Evolutionary conservation across 2,888 invertebrate genomes (phyloP).

Genomic region (Caenorhabditis becei): DNA sequence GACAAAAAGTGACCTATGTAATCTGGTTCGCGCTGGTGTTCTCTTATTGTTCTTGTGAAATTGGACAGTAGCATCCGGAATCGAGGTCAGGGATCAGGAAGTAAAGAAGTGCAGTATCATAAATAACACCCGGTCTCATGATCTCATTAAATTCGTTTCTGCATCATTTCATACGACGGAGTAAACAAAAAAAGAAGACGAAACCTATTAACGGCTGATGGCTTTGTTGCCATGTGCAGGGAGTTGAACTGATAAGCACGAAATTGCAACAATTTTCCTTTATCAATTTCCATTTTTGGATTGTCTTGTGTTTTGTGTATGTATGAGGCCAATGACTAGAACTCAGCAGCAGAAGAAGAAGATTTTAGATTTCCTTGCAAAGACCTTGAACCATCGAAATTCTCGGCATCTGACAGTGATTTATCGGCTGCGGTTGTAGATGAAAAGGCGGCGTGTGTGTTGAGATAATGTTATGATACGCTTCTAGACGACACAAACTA

Average conservation of each 20-base stretch:
- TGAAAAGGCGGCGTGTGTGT: constrained; percentile 29
- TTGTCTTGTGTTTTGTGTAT: constrained; percentile 25
- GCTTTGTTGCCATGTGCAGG: constrained; percentile 18
- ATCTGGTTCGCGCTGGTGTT: constrained; percentile 42
- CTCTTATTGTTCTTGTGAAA: constrained; percentile 24
- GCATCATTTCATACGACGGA: neutral
- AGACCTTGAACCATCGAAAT: constrained; percentile 52
- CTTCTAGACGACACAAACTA: constrained; percentile 20
- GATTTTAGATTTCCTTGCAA: neutral
- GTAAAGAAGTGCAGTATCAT: constrained; percentile 38
- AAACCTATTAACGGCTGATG: constrained; percentile 21
- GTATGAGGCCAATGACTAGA: too few species aligned
- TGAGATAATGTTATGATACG: constrained; percentile 57
- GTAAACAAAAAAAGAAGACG: constrained; percentile 6
- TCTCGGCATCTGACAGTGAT: constrained; percentile 48
- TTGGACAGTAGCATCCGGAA: constrained; percentile 5
- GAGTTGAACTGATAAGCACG: constrained; percentile 32
- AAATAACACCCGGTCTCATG: constrained; percentile 18
- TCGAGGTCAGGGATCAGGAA: constrained; percentile 38
- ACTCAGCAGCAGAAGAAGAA: too few species aligned
- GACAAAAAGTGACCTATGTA: constrained; percentile 28
- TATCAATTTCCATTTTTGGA: constrained; percentile 15
- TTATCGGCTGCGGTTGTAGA: constrained; percentile 43
- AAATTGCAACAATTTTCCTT: constrained; percentile 43
- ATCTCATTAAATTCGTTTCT: constrained; percentile 7